Evolutionary conservation across 1,140 invertebrate species (phyloP).

Genomic region (Bradynema listronoti): DNA sequence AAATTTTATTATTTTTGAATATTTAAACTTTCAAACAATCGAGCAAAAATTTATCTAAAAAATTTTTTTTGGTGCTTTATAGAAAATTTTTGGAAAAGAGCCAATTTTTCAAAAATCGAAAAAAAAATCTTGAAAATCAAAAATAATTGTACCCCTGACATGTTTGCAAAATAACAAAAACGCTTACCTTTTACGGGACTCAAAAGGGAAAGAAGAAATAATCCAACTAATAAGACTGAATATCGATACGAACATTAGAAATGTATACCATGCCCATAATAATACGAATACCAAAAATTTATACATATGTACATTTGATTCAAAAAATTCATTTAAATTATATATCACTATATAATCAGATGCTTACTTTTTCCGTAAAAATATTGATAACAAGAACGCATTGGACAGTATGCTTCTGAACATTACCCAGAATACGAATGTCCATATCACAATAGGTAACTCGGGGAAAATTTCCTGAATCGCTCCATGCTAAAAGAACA

Average conservation of each 20-base stretch:
- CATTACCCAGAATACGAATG: slow-evolving; percentile 50
- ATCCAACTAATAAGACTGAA: slow-evolving; percentile 48
- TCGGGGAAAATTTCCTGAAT: slow-evolving; percentile 58
- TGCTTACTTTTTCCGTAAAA: slow-evolving; percentile 58
- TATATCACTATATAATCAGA: neutral
- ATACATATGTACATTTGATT: neutral
- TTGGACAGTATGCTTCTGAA: slow-evolving; percentile 59
- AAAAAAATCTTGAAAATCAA: no score
- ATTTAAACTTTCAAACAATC: no score
- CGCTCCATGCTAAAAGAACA: slow-evolving; percentile 19
- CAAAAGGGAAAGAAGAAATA: slow-evolving; percentile 44
- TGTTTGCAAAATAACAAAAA: no score
- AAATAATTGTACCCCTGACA: no score
- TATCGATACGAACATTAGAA: slow-evolving; percentile 59
- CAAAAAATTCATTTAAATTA: neutral
- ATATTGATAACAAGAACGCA: slow-evolving; percentile 60
- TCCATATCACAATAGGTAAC: slow-evolving; percentile 58
- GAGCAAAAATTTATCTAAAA: no score
- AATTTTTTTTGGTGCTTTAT: no score
- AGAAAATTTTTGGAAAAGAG: no score
- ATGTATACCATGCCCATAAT: slow-evolving; percentile 63
- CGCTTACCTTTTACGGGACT: slow-evolving; percentile 34
- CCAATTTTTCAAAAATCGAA: no score
- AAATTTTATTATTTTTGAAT: no score
- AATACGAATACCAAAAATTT: slow-evolving; percentile 58